A percentile compares a stretch with the other conserved stretches of the same genome.
Evolutionary conservation across 2,113 vertebrate species (phyloP).

Genomic region (Megaceryle torquata): DNA sequence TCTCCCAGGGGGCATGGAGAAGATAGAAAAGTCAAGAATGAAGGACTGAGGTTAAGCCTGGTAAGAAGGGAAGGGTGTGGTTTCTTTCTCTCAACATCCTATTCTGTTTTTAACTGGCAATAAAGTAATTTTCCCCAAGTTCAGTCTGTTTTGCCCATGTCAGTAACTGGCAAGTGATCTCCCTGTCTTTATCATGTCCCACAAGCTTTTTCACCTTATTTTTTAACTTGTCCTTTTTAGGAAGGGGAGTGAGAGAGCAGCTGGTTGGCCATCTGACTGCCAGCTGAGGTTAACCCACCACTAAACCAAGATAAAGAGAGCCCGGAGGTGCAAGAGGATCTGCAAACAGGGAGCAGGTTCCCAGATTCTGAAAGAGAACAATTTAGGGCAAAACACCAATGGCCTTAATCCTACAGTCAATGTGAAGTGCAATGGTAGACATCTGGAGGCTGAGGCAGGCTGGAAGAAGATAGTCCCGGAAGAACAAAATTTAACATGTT

Average conservation of each 20-base stretch:
- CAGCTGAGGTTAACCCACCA: neutral
- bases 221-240: neutral
- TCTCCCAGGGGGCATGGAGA: accelerated
- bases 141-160: neutral
- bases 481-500: neutral
- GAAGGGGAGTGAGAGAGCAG: neutral
- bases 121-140: neutral
- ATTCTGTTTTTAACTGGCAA: neutral
- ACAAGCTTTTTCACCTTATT: neutral
- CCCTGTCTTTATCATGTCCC: neutral
- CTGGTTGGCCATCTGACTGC: neutral
- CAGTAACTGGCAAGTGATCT: neutral
- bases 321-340: neutral
- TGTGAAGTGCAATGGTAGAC: neutral
- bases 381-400: neutral
- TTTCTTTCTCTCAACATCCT: neutral
- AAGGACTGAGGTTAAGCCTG: neutral
- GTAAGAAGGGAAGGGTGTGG: neutral
- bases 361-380: neutral
- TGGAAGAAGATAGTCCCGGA: neutral
- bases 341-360: neutral
- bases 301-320: neutral
- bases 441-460: neutral
- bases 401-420: neutral
- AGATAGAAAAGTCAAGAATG: neutral